phyloP scores from a whole-genome alignment of 2,888 invertebrate species.

The Xestobium rufovillosum region DNA sequence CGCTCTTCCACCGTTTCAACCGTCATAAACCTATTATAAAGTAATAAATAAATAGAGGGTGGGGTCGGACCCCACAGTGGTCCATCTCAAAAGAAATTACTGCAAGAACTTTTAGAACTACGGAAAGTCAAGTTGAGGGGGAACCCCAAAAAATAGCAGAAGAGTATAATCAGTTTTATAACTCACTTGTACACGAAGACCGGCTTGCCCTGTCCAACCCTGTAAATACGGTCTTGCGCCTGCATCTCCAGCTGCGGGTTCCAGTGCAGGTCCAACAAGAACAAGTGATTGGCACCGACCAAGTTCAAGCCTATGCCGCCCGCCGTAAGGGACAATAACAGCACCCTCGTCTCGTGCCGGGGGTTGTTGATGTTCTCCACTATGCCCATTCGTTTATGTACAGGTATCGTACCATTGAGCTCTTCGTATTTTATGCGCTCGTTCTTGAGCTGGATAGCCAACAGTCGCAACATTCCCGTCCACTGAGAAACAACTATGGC shows the following conservation, averaged over 20 bases:
- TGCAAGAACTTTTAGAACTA: too few species aligned
- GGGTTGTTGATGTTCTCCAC: slow-evolving; percentile 69
- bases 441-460: slow-evolving; percentile 55
- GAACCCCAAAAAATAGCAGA: too few species aligned
- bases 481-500: slow-evolving; percentile 89
- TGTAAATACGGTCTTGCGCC: slow-evolving; percentile 88
- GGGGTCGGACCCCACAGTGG: not conserved
- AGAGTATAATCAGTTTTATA: slow-evolving; percentile 5
- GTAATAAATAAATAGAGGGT: slow-evolving; percentile 5
- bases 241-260: slow-evolving; percentile 94
- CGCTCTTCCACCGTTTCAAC: slow-evolving; percentile 82
- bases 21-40: slow-evolving; percentile 63
- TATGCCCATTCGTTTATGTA: slow-evolving; percentile 61
- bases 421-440: slow-evolving; percentile 51
- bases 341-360: too few species aligned
- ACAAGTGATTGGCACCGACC: slow-evolving; percentile 84
- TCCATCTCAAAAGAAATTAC: not conserved
- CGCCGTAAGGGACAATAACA: slow-evolving; percentile 83
- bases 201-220: slow-evolving; percentile 78
- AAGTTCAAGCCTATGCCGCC: slow-evolving; percentile 94
- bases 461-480: slow-evolving; percentile 71
- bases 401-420: slow-evolving; percentile 70
- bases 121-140: too few species aligned
- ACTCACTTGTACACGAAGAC: slow-evolving; percentile 76
- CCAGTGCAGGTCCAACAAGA: slow-evolving; percentile 91